Conservation (phyloP, 2,113 vertebrate genomes). For the Cavia aperea region DNA sequence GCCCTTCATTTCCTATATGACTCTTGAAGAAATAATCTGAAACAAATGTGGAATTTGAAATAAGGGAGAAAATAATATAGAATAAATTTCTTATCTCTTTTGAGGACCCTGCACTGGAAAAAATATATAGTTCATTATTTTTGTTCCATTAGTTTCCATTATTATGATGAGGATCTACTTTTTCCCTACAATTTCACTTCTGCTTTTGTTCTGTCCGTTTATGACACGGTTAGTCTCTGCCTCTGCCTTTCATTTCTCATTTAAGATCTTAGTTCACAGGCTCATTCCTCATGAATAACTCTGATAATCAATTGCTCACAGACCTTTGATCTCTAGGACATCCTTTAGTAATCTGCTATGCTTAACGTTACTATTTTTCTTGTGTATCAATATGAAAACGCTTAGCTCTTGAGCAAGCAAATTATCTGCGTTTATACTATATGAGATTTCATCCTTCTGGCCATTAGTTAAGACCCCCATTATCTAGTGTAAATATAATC, state of each 20-base stretch:
- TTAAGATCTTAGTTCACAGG: neutral
- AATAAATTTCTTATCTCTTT: slow-evolving; percentile 24
- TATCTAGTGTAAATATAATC: neutral
- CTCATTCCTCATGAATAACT: neutral
- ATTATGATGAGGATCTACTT: neutral
- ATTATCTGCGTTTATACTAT: neutral
- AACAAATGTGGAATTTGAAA: slow-evolving; percentile 29
- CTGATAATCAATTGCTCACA: neutral
- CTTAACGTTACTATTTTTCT: neutral
- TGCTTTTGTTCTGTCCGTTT: neutral
- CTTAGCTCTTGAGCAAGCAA: neutral
- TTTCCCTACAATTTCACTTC: neutral
- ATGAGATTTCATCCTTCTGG: rapidly evolving
- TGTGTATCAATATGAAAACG: neutral
- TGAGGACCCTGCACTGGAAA: neutral
- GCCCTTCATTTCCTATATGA: slow-evolving; percentile 16
- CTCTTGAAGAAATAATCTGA: slow-evolving; percentile 44
- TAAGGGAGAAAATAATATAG: slow-evolving; percentile 21
- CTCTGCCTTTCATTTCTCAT: neutral
- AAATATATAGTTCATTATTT: neutral
- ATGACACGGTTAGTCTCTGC: neutral
- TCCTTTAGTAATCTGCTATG: neutral
- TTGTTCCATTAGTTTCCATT: slow-evolving; percentile 31
- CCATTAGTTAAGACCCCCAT: neutral
- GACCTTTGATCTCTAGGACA: neutral